Conservation (phyloP, 1,140 invertebrate species). For the Lepidurus couesii region DNA sequence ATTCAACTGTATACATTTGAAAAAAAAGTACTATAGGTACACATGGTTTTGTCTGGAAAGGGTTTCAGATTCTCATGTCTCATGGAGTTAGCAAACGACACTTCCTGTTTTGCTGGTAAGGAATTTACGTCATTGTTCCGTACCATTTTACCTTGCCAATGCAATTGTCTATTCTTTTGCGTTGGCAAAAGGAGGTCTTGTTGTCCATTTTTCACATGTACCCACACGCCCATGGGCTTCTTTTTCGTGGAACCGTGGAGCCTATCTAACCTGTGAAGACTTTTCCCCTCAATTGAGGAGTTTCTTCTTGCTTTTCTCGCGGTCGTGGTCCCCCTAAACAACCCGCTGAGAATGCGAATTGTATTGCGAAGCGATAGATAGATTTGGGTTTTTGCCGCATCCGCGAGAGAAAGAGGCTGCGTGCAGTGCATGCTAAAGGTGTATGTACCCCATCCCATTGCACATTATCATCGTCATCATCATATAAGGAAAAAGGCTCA, state of each 20-base stretch:
- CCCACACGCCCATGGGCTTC: neutral
- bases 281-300: constrained; percentile 8
- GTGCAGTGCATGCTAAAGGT: neutral
- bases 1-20: too few relatives aligned
- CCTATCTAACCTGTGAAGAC: neutral
- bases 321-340: constrained; percentile 7
- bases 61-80: neutral
- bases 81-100: neutral
- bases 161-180: neutral
- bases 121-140: neutral
- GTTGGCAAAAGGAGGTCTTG: neutral
- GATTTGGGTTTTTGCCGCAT: neutral
- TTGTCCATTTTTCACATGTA: constrained; percentile 8
- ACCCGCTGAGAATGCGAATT: constrained; percentile 16
- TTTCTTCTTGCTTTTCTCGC: neutral
- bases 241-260: neutral
- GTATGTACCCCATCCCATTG: neutral
- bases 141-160: constrained; percentile 5
- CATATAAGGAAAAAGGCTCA: constrained; percentile 6
- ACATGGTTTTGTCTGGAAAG: neutral
- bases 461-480: constrained; percentile 2
- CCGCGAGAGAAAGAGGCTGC: constrained; percentile 7
- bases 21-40: too few relatives aligned
- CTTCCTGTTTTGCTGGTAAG: constrained; percentile 9
- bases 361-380: neutral